Evolutionary conservation across 2,797 vertebrate species (phyloP).

Genomic region (Micromesistius poutassou): DNA sequence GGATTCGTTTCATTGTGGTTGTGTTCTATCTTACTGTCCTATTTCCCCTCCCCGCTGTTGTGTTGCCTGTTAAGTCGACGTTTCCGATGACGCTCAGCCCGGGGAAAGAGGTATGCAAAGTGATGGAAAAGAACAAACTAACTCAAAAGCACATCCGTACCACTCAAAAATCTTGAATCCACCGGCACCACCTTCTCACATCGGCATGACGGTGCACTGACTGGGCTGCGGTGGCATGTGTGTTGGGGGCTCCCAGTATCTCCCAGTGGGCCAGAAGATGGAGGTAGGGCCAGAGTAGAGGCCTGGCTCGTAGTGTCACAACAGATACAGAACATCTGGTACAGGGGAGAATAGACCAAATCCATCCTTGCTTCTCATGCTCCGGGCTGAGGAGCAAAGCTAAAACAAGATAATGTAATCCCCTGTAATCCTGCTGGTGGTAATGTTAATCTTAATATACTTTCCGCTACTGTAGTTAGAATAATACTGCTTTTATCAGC

Average conservation of each 20-base stretch:
- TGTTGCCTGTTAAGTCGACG: constrained; percentile 67
- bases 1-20: constrained; percentile 52
- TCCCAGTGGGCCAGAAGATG: no score
- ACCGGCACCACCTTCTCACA: not conserved
- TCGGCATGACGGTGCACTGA: not conserved
- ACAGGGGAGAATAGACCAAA: no score
- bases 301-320: not conserved
- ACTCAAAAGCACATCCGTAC: constrained; percentile 1
- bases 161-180: not conserved
- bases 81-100: constrained; percentile 59
- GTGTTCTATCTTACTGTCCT: constrained; percentile 61
- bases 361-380: not conserved
- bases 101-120: constrained; percentile 71
- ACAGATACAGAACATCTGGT: no score
- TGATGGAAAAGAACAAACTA: constrained; percentile 24
- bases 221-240: not conserved
- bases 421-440: no score
- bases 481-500: not conserved
- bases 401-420: not conserved
- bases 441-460: no score
- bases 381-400: not conserved
- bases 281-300: not conserved
- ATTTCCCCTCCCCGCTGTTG: constrained; percentile 62
- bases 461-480: no score
- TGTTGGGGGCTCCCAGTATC: not conserved